Percentiles rank a stretch among this genome's conserved stretches.
Conservation (phyloP, 2,888 invertebrate species). For the Hypomecis punctinalis region DNA sequence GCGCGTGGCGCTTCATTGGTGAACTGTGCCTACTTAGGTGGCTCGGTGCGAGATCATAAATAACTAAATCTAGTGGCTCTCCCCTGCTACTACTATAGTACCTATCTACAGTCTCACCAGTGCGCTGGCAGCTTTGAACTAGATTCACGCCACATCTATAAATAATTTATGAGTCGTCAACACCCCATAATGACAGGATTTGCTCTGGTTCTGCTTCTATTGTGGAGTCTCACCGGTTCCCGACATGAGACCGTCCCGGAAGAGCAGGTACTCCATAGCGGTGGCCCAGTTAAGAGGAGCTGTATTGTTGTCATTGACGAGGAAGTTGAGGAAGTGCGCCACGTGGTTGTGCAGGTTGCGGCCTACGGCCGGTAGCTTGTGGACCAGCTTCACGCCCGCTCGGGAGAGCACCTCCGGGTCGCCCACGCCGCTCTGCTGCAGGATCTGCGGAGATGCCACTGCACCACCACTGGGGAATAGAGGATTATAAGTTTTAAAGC, state of each 20-base stretch:
- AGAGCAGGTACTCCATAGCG: conserved; percentile 95
- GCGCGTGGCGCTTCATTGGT: too few relatives aligned
- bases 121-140: too few relatives aligned
- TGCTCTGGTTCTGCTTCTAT: too few relatives aligned
- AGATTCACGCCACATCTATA: too few relatives aligned
- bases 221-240: conserved; percentile 66
- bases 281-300: conserved; percentile 96
- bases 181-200: too few relatives aligned
- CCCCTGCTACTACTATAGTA: too few relatives aligned
- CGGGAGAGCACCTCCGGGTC: conserved; percentile 88
- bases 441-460: conserved; percentile 96
- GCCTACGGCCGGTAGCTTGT: conserved; percentile 92
- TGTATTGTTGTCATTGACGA: conserved; percentile 93
- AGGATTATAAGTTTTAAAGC: too few relatives aligned
- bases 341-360: conserved; percentile 95
- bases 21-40: too few relatives aligned
- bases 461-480: conserved; percentile 87
- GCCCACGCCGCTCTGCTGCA: conserved; percentile 95
- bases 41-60: too few relatives aligned
- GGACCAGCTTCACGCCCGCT: conserved; percentile 88
- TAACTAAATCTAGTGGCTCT: too few relatives aligned
- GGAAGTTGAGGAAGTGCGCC: conserved; percentile 91
- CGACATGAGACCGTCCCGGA: conserved; percentile 95
- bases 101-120: too few relatives aligned
- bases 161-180: too few relatives aligned